Base-by-base conservation (phyloP, 1,140 invertebrate genomes). In the Hycleus phaleratus region DNA sequence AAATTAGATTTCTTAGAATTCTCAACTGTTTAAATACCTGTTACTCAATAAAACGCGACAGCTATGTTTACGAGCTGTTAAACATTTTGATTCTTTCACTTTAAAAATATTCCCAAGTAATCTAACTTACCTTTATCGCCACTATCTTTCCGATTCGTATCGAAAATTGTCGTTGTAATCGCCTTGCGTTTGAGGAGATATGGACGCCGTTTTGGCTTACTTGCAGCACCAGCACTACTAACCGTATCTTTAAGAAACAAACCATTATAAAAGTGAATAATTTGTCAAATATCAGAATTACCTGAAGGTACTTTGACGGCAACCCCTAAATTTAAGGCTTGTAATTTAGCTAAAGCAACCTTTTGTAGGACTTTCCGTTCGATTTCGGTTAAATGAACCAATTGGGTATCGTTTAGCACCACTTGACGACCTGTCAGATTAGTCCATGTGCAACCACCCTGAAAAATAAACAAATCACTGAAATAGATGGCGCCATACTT, bases 361-460 rank as follows among this genome's bases (percentile, higher is more conserved):
- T 88, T 84, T 72, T 90, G 87, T 8, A 96, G 79, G 3, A 90
- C 82, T 55, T 85, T 79, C 54, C 87, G 77, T 75, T 96, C 92
- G 38, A 90, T 79, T 57, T 95, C 91, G 40, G 83, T 85, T 51
- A 96, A 78, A 32, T 83, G 81, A 38, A 89, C 79, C 45, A 95
- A 73, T 43, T 81, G 78, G 6, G 84, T 85, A 60, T 87, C 84
- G 38, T 80, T 75, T 44, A 95, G 77, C 32, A 84, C 80, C 56
- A 95, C 85, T 61, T 84, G 82, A 51, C 87, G 82, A 26, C 89
- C 88, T 55, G 78, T 78, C 46, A 86, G 82, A 61, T 87, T 89
- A 69, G 80, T 83, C 93, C 93, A 95, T 61, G 82, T 79, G 77
- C 85, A 91, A 69, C 86, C 85, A 62, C 87, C 90, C 91, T 94